Evolutionary conservation across 2,888 invertebrate species (phyloP), one percentile per base, ranked within the genome.

Genomic region (Prostheceraeus crozeri): DNA sequence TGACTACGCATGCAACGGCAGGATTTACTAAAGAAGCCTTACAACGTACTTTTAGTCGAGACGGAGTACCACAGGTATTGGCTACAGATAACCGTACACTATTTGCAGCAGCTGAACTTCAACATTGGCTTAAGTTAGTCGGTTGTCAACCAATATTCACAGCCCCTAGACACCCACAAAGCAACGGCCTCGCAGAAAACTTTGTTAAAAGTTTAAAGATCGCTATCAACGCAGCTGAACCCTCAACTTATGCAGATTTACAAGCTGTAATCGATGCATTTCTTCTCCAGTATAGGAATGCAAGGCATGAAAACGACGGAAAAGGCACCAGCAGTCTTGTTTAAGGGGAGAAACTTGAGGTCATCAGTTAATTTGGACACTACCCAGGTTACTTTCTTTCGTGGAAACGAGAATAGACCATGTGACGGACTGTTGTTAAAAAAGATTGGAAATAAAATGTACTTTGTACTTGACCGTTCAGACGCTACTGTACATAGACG

Each of bases 341-440:
- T 54, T 11, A 54, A 54, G 19, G 48, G 54, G 19, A 21, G 45
- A 46, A 54, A 54, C 19, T 33, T 54, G 4, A 28, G 54, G 19
- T 54, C 31, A 3, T 54, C 35, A 30, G 54, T 21, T 11, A 54
- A 54, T 28, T 3, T 54, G 14, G 6, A 54, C 35, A 54, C 45
- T 33, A 54, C 54, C 6, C n/a, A 54, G 3, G 54, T 54, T 10
- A 54, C 19, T 21, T 54, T 54, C 35, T 54, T 21, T 6, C 31
- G 4, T 6, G 54, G 54, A 14, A 54, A 54, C 54, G 16, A 54
- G 19, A 6, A n/a, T 21, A 54, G 31, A 11, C 54, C 54, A 8
- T 35, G 33, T 3, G 54, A 54, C 28, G 54, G 54, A 33, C 40
- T 56, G 11, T 10, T 56, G n/a, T 19, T 40, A 40, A 40, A 23